Evolutionary conservation across 2,113 vertebrate genomes (phyloP).

Genomic region (Sakesphorus luctuosus): DNA sequence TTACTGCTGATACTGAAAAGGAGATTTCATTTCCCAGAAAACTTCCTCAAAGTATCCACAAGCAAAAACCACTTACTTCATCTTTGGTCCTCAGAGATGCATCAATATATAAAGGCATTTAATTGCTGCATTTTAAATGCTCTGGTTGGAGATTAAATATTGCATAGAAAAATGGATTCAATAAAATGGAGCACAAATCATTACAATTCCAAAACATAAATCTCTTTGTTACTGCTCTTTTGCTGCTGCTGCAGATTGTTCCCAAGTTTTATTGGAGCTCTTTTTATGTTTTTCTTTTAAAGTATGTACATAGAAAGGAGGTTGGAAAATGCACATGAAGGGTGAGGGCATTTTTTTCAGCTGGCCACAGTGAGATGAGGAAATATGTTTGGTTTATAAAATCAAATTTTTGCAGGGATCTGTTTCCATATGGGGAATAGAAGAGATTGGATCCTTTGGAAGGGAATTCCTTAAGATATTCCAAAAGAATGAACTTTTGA

Average conservation of each 20-base stretch:
- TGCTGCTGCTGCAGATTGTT: neutral
- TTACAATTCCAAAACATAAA: neutral
- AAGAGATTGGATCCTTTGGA: neutral
- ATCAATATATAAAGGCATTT: constrained; percentile 36
- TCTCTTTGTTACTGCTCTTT: neutral
- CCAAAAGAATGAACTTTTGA: constrained; percentile 20
- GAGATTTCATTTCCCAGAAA: neutral
- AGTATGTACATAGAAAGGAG: neutral
- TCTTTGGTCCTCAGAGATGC: constrained; percentile 15
- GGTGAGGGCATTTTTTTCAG: neutral
- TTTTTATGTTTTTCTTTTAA: neutral
- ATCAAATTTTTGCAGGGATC: neutral
- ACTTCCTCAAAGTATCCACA: neutral
- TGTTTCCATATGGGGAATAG: neutral
- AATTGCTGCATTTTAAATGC: constrained; percentile 46
- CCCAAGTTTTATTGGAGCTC: neutral
- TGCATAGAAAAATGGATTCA: neutral
- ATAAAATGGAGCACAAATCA: constrained; percentile 28
- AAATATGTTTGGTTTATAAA: constrained; percentile 13
- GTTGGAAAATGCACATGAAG: neutral
- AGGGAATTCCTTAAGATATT: constrained; percentile 20
- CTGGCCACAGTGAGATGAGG: neutral
- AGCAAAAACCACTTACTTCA: constrained; percentile 3
- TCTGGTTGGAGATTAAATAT: constrained; percentile 30
- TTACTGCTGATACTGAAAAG: neutral